Evolutionary conservation across 1,140 invertebrate species (phyloP).

Genomic region (Trypoxylus dichotomus): DNA sequence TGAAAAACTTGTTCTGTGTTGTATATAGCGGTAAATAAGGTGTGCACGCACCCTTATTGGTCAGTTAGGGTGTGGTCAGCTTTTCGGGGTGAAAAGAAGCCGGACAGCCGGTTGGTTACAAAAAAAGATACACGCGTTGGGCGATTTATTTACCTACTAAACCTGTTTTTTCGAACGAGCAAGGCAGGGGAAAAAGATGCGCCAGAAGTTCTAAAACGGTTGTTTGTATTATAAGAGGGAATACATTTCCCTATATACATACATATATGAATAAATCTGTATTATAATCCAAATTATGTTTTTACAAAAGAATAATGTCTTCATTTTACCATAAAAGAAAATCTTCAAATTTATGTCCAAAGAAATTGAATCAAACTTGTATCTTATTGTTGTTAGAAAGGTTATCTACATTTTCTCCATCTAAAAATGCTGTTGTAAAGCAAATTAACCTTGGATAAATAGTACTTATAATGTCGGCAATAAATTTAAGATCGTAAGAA

Average conservation of each 20-base stretch:
- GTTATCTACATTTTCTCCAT: too few relatives aligned
- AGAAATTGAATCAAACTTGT: too few relatives aligned
- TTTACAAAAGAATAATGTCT: too few relatives aligned
- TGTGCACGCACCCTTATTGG: conserved; percentile 34
- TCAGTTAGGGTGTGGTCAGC: conserved; percentile 40
- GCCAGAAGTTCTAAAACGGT: neutral
- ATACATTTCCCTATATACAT: neutral
- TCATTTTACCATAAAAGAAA: too few relatives aligned
- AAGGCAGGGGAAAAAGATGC: neutral
- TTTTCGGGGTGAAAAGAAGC: conserved; percentile 27
- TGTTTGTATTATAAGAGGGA: neutral
- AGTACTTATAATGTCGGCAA: too few relatives aligned
- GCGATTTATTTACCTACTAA: conserved; percentile 5
- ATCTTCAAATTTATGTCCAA: too few relatives aligned
- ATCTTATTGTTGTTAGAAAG: too few relatives aligned
- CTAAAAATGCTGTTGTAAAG: too few relatives aligned
- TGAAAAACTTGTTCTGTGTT: conserved; percentile 26
- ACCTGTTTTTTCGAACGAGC: neutral
- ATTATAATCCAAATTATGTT: too few relatives aligned
- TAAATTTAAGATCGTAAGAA: too few relatives aligned
- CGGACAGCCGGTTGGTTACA: conserved; percentile 35
- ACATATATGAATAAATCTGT: too few relatives aligned
- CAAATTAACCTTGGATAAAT: too few relatives aligned
- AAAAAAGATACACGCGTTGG: conserved; percentile 19
- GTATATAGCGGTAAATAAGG: conserved; percentile 18